These are phyloP conservation scores for Lagria hirta DNA, from an alignment of 2,888 invertebrate species.

Conservation along the genomic window DNA sequence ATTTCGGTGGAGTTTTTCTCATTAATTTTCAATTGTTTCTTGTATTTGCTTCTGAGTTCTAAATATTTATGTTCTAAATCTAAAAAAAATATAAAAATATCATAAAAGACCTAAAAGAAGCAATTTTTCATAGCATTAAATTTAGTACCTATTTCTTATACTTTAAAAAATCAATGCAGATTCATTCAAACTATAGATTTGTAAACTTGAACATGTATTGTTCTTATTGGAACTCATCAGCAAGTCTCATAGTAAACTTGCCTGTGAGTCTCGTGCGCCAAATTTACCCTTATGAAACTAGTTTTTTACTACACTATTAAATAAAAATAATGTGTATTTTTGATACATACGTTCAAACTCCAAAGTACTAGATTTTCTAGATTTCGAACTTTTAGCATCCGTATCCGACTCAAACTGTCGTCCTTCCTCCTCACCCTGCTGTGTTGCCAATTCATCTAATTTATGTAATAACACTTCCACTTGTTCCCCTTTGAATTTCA, in stretches of 20 bases:
- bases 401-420: constrained; percentile 45
- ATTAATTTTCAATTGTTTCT: constrained; percentile 50
- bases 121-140: too few species aligned
- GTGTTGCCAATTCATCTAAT: constrained; percentile 56
- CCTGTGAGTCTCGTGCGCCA: too few species aligned
- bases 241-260: too few species aligned
- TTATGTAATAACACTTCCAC: constrained; percentile 58
- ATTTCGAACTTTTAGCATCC: constrained; percentile 46
- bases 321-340: too few species aligned
- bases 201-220: too few species aligned
- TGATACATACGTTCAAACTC: constrained; percentile 17
- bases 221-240: too few species aligned
- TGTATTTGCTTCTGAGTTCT: constrained; percentile 52
- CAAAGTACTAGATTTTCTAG: constrained; percentile 47
- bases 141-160: too few species aligned
- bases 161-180: too few species aligned
- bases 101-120: constrained; percentile 5
- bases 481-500: constrained; percentile 71
- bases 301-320: too few species aligned
- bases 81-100: constrained; percentile 33
- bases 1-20: constrained; percentile 49
- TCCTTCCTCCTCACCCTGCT: constrained; percentile 54
- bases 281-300: too few species aligned
- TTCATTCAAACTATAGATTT: too few species aligned
- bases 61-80: constrained; percentile 53